Base-by-base conservation (phyloP, 2,113 vertebrate genomes). In the Marcusenius ussheri region DNA sequence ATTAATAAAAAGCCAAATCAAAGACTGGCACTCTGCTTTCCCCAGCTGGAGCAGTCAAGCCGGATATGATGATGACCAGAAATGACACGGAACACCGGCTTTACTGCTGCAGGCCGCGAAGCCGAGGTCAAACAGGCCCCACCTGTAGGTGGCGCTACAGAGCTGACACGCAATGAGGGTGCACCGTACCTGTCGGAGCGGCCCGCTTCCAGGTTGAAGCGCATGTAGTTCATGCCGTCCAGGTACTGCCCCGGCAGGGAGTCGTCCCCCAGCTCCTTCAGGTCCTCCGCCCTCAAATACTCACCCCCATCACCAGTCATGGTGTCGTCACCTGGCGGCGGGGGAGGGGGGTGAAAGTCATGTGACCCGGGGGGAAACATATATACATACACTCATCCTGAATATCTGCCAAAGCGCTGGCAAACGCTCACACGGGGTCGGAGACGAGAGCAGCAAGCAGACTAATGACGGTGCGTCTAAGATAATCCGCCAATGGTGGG, bases 241-340 rank as follows among this genome's bases (percentile, higher is more conserved):
- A 99, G 93, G 91, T 98, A 99, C 90, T 99, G 98, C 42, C 97
- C 99, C 0, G 98, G 98, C 31, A 99, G 94, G 0, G 98, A 99
- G 95, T 99, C 98, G 21, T 99, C 98, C 2, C 98, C 98, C 3
- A 99, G 95, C 91, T 99, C 98, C 91, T 96, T 95, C 19, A 99
- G 95, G 91, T 99, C 98, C 93, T 99, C 98, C 0, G 98, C 96
- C 91, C 98, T 95, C 1, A 99, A 95, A 90, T 99, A 99, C 92
- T 99, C 98, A 47, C 97, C 97, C 35, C 98, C 98, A 35, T 99
- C 98, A 0, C 98, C 98, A 0, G 98, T 99, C 97, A 99, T 98
- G 0, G 98, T 99, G 94, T 99, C 98, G 58, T 99, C 98, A 74
- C 98, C 98, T 99, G 92, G 7, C 53, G 19, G 15, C 15, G 89